These are phyloP conservation scores for Lasioglossum morio DNA, from an alignment of 2,888 invertebrate species.

Conservation along the genomic window DNA sequence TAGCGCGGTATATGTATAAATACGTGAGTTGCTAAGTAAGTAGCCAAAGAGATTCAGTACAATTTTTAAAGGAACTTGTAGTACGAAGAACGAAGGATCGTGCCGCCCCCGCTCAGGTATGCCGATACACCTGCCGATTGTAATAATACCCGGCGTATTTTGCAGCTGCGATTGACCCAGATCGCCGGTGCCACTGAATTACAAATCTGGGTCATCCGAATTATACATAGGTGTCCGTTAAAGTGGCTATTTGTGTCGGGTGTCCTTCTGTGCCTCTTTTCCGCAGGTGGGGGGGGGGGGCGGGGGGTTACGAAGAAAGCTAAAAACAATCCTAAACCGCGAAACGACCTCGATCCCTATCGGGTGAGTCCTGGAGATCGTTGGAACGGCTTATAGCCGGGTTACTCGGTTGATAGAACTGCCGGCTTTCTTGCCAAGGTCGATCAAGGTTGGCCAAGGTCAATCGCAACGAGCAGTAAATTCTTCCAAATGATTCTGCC, in stretches of 20 bases:
- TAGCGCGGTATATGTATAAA: too few relatives aligned
- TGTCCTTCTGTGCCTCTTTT: background rate
- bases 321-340: constrained; percentile 14
- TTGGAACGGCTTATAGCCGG: background rate
- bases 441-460: background rate
- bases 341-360: constrained; percentile 8
- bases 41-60: background rate
- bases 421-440: background rate
- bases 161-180: constrained; percentile 42
- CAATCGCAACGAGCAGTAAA: background rate
- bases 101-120: background rate
- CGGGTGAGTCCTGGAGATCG: background rate
- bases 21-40: too few relatives aligned
- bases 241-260: constrained; percentile 24
- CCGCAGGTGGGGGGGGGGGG: background rate
- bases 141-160: constrained; percentile 7
- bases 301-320: background rate
- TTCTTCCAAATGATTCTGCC: background rate
- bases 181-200: constrained; percentile 27
- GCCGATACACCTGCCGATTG: background rate
- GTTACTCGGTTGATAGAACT: background rate
- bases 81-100: background rate
- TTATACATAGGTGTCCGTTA: constrained; percentile 20
- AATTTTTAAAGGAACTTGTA: background rate
- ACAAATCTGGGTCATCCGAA: constrained; percentile 36